Base-by-base conservation (phyloP, 2,113 vertebrate species). In the Eclectus roratus region DNA sequence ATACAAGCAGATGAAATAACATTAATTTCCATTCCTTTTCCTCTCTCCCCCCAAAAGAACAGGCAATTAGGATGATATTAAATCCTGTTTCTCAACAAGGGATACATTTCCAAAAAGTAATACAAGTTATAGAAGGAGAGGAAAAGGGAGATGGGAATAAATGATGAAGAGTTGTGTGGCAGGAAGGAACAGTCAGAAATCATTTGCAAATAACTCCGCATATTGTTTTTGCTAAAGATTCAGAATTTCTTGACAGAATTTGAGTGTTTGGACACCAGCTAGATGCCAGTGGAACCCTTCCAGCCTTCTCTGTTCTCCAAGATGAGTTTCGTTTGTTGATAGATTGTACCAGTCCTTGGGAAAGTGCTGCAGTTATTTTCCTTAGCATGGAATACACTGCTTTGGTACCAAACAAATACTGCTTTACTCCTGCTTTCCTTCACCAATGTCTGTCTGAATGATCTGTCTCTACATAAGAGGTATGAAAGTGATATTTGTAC, bases 111-210 rank as follows among this genome's bases (percentile, higher is more conserved):
- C 53, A 95, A 78, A 85, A 81, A 55, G 43, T 39, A 65, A 41
- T 72, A 39, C 6, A 16, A 73, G 49, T 47, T 82, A 35, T 33
- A 85, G 50, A 76, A 27, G 35, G 61, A 93, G 65, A 85, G 65
- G 52, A 78, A 68, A 91, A 89, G 33, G 18, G 43, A 87, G 49
- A 85, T 63, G 41, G 84, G 50, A 91, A 56, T 74, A 73, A 83
- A 52, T 88, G 58, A 80, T 9, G 41, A 90, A 39, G 81, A 68
- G 61, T 41, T 91, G 33, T 72, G 53, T 12, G 5, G n/a, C 64
- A 71, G 86, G 79, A 89, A 94, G 77, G 70, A 94, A 28, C 43
- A 87, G 70, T 31, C 91, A 76, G 78, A 82, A 85, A 85, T 91
- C 17, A 77, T 89, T 88, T 97, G 70, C 78, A 93, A 88, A 79